Conservation (phyloP, 2,113 vertebrate species). For the Brienomyrus brachyistius region DNA sequence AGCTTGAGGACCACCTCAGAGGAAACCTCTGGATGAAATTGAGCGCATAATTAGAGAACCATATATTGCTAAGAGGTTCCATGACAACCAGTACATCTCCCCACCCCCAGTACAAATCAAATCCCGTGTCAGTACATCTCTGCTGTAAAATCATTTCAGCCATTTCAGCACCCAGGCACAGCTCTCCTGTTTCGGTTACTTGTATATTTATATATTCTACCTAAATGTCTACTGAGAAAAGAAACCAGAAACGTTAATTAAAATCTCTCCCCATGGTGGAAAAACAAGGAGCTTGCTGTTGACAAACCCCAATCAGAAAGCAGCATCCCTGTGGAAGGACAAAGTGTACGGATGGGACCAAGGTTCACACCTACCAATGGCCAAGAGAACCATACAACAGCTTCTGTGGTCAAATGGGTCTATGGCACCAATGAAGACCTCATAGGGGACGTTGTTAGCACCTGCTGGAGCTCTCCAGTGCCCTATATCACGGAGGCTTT, state of each 20-base stretch:
- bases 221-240: neutral
- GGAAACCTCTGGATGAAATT: conserved; percentile 49
- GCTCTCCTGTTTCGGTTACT: neutral
- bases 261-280: neutral
- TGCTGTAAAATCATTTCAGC: neutral
- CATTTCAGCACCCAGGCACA: neutral
- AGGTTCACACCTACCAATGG: conserved; percentile 29
- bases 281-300: neutral
- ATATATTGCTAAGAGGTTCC: neutral
- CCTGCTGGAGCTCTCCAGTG: conserved; percentile 1
- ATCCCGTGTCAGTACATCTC: neutral
- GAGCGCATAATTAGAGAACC: neutral
- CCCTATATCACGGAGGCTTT: neutral
- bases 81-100: neutral
- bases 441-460: conserved; percentile 44
- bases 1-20: conserved; percentile 65
- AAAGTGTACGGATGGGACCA: conserved; percentile 18
- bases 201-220: neutral
- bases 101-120: neutral
- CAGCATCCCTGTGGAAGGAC: neutral
- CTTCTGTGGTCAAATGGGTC: neutral
- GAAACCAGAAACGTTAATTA: neutral
- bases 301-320: neutral
- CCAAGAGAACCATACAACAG: neutral
- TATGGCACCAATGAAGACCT: neutral